Conservation (phyloP, 2,888 invertebrate genomes). For the Zygaena filipendulae region DNA sequence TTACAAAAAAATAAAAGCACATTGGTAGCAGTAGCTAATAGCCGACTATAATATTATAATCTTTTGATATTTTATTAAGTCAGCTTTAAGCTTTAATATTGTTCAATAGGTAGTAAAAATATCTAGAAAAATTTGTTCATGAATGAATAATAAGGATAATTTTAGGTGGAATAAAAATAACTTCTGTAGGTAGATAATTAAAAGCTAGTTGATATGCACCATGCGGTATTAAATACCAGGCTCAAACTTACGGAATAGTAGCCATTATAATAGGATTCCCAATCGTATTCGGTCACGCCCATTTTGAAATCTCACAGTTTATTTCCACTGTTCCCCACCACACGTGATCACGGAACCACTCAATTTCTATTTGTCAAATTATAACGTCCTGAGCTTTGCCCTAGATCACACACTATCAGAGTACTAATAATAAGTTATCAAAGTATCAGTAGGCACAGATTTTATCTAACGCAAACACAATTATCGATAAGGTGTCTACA, state of each 20-base stretch:
- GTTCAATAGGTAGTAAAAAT: no score
- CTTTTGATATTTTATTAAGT: no score
- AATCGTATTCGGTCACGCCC: slow-evolving; percentile 61
- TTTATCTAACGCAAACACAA: slow-evolving; percentile 55
- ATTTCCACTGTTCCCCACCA: slow-evolving; percentile 28
- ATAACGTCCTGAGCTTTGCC: slow-evolving; percentile 25
- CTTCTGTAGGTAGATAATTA: background rate
- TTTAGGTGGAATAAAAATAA: background rate
- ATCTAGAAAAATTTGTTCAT: no score
- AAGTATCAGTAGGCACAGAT: slow-evolving; percentile 18
- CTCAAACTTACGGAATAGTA: slow-evolving; percentile 53
- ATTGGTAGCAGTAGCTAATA: no score
- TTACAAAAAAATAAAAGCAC: no score
- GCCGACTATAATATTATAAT: no score
- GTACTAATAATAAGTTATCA: slow-evolving; percentile 21
- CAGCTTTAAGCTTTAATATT: no score
- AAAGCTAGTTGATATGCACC: no score
- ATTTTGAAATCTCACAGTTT: slow-evolving; percentile 38
- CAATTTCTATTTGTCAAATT: slow-evolving; percentile 29
- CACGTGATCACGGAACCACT: slow-evolving; percentile 25
- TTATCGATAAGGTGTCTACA: slow-evolving; percentile 38
- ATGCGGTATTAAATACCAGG: background rate
- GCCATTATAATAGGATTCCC: slow-evolving; percentile 60
- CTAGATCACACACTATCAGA: slow-evolving; percentile 14
- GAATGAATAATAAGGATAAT: no score